phyloP scores from a whole-genome alignment of 2,888 invertebrate species.

The Chouioia cunea region DNA sequence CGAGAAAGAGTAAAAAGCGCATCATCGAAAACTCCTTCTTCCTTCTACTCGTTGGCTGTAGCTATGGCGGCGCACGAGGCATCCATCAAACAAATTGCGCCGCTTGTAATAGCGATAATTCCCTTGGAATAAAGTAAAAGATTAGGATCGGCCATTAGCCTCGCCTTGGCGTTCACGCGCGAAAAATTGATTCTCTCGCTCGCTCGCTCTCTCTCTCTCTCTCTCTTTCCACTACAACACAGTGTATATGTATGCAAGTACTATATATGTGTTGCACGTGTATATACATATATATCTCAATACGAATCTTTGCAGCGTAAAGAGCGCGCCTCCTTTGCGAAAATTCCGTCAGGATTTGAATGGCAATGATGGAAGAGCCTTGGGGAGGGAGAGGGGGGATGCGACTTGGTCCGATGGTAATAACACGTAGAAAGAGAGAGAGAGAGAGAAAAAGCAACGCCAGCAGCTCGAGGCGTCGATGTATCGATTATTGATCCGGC shows the following conservation, averaged over 20 bases:
- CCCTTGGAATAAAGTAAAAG: conserved; percentile 3
- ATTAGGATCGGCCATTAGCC: conserved; percentile 1
- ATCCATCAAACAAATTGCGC: conserved; percentile 10
- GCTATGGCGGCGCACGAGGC: neutral
- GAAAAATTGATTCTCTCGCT: conserved; percentile 22
- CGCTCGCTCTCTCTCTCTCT: neutral
- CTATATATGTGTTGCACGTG: too few species aligned
- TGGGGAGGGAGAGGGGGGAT: neutral
- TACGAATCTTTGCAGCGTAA: neutral
- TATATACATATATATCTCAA: too few species aligned
- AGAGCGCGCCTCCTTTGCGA: neutral
- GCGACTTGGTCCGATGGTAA: conserved; percentile 3
- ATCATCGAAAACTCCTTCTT: too few species aligned
- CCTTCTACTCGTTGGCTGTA: too few species aligned
- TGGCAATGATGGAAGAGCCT: too few species aligned
- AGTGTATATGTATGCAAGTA: too few species aligned
- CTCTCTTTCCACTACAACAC: too few species aligned
- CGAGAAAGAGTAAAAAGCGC: too few species aligned
- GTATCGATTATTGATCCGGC: conserved; percentile 29
- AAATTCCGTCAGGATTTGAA: neutral
- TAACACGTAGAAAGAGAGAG: neutral
- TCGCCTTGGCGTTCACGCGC: neutral
- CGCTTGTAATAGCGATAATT: conserved; percentile 14
- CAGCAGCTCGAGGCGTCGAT: conserved; percentile 19
- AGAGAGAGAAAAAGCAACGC: neutral